Percentiles rank a stretch among this genome's conserved stretches.
phyloP scores from a whole-genome alignment of 2,888 invertebrate genomes.

The Phengaris alcon region DNA sequence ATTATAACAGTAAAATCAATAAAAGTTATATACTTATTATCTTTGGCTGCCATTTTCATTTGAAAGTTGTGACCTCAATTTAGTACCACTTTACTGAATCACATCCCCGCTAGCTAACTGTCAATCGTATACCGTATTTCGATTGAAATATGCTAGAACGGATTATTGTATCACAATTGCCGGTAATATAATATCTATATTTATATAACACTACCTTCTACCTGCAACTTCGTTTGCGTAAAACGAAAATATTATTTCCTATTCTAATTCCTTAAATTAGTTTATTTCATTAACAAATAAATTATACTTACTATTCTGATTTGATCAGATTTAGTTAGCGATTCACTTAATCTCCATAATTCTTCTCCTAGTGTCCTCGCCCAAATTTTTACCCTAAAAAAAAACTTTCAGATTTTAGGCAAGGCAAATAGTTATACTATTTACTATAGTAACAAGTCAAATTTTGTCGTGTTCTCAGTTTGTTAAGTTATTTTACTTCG shows the following conservation, averaged over 20 bases:
- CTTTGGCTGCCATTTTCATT: background rate
- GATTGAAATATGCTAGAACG: background rate
- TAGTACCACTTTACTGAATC: background rate
- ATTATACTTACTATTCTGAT: constrained; percentile 83
- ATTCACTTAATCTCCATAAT: constrained; percentile 87
- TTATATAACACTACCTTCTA: no score
- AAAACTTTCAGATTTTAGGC: constrained; percentile 7
- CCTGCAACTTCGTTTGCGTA: no score
- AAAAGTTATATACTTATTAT: background rate
- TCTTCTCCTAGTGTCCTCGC: constrained; percentile 88
- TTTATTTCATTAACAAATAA: background rate
- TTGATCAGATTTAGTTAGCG: constrained; percentile 87
- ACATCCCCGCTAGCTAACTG: background rate
- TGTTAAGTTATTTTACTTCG: background rate
- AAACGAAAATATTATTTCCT: no score
- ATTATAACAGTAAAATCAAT: no score
- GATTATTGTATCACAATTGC: background rate
- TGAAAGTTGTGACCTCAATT: background rate
- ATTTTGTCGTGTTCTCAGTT: background rate
- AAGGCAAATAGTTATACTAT: background rate
- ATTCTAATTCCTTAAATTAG: no score
- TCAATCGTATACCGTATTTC: constrained; percentile 1
- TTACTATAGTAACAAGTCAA: no score
- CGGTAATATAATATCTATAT: background rate
- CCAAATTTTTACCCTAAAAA: constrained; percentile 86